Conservation (phyloP, 2,888 invertebrate species). For the Conops quadrifasciatus region DNA sequence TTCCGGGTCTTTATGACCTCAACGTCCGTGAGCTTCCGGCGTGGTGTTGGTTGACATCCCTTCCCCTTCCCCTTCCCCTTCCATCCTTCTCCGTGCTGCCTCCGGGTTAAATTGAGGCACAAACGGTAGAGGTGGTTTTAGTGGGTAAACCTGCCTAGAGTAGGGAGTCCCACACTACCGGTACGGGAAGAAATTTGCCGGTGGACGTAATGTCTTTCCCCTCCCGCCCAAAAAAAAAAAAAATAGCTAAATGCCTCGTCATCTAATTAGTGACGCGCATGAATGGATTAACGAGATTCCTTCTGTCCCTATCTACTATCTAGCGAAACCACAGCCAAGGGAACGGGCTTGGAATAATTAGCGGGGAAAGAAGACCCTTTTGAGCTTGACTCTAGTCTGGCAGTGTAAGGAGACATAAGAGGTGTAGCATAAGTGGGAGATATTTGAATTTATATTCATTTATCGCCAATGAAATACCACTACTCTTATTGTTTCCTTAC, state of each 20-base stretch:
- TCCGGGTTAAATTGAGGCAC: not conserved
- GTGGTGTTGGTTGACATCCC: not conserved
- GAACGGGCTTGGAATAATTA: conserved; percentile 21
- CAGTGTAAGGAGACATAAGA: conserved; percentile 23
- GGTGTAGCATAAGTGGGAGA: conserved; percentile 27
- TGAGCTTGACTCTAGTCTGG: conserved; percentile 6
- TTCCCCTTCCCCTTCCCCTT: not conserved
- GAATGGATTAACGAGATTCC: conserved; percentile 61
- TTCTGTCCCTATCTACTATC: conserved; percentile 69
- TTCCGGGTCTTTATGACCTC: not conserved
- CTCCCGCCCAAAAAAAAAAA: no score
- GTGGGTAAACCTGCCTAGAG: not conserved
- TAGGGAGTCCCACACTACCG: conserved; percentile 7
- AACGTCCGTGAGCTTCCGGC: not conserved
- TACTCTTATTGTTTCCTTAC: conserved; percentile 12
- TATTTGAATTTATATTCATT: not conserved
- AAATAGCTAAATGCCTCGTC: no score
- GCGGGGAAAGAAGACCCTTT: no score
- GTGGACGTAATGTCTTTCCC: no score
- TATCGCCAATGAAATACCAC: conserved; percentile 10
- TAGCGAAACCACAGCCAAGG: conserved; percentile 70
- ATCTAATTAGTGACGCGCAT: conserved; percentile 4
- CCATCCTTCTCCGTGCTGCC: not conserved
- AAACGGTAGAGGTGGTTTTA: not conserved
- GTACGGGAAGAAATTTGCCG: not conserved